A percentile compares a stretch with the other conserved stretches of the same genome.
These are phyloP conservation scores for Pterostichus madidus DNA, from an alignment of 2,888 invertebrate species.

Conservation along the genomic window DNA sequence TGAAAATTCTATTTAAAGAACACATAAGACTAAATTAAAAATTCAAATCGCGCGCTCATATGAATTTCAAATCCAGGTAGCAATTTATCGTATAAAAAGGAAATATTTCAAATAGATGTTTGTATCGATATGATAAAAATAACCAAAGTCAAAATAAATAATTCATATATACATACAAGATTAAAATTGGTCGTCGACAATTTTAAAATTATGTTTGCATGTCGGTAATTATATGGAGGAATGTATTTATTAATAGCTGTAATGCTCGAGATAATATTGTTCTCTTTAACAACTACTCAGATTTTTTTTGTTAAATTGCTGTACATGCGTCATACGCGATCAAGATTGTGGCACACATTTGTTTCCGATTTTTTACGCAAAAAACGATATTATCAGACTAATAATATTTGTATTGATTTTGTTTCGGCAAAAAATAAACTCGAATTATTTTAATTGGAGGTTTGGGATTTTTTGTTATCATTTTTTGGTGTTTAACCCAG, in stretches of 20 bases:
- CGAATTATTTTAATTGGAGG: too few relatives aligned
- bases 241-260: conserved; percentile 55
- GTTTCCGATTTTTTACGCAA: neutral
- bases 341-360: conserved; percentile 39
- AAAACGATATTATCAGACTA: conserved; percentile 18
- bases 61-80: conserved; percentile 53
- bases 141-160: conserved; percentile 37
- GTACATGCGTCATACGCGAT: conserved; percentile 23
- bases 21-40: conserved; percentile 48
- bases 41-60: conserved; percentile 40
- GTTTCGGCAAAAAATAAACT: conserved; percentile 4
- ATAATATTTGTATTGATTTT: conserved; percentile 42
- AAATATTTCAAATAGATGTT: conserved; percentile 45
- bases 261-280: conserved; percentile 26
- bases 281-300: conserved; percentile 8
- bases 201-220: conserved; percentile 58
- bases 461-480: too few relatives aligned
- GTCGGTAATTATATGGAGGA: conserved; percentile 46
- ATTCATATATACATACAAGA: conserved; percentile 35
- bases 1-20: conserved; percentile 43
- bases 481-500: neutral
- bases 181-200: conserved; percentile 30
- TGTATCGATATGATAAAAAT: conserved; percentile 30
- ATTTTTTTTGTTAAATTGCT: conserved; percentile 27
- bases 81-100: conserved; percentile 42